Base-by-base conservation (phyloP, 2,797 vertebrate species). In the Bufotes viridis region DNA sequence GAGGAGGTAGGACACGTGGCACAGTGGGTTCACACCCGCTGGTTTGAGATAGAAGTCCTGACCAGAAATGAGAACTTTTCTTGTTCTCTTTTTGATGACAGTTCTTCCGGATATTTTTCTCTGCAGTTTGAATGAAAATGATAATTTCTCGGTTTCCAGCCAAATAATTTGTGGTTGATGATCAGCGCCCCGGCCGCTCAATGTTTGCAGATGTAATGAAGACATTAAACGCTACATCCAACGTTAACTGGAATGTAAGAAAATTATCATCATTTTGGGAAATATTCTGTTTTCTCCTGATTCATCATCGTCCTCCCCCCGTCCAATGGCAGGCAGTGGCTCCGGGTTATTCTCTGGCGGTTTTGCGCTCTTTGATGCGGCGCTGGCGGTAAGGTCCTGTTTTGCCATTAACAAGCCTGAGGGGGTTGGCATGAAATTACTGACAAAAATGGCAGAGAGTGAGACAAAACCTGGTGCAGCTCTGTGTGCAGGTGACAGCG, bases 401-500 rank as follows among this genome's bases (percentile, higher is more conserved):
- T 79, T 83, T 72, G 88, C 74, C 82, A 83, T 83, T 78, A 72
- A 58, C 12, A 22, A 58, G 55, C 88, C 65, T 79, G 55, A 72
- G 78, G 88, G 60, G 57, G 26, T 83, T 87, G 84, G 75, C 87
- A 72, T 84, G 29, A 24, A 84, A 84, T 76, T 49, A 78, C 53
- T 61, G 75, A 49, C 14, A 75, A 53, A 29, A 83, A 79, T 80
- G 85, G 74, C 81, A 84, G 34, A 20, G 26, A 78, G 58, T 69
- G 85, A 78, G 53, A 89, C 20, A 83, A 63, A 61, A 87, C 34
- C 70, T 53, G 11, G 14, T 78, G 53, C 83, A 82, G 86, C 82
- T 22, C 34, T 80, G 80, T 87, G 69, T 89, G 88, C 88, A 89
- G 88, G 85, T 89, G 85, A 89, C n/a, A 75, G 60, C 80, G 24